Conservation (phyloP, 2,888 invertebrate species). For the Axea sp. region DNA sequence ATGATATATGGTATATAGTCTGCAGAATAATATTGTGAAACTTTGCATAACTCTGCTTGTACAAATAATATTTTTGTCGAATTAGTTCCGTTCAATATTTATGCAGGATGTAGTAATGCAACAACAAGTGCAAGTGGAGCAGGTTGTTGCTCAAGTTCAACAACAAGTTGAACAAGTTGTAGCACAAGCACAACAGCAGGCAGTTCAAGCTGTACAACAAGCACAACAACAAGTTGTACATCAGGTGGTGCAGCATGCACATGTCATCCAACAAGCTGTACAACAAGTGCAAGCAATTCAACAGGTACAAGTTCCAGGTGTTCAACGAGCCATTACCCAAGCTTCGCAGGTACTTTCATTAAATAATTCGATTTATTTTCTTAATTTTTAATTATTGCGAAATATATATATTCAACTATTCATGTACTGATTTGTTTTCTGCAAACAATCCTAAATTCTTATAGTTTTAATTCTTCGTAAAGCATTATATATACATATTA, state of each 20-base stretch:
- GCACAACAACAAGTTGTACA: conserved; percentile 77
- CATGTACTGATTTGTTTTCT: too few relatives aligned
- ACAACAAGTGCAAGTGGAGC: conserved; percentile 76
- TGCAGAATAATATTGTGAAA: conserved; percentile 3
- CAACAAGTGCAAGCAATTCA: conserved; percentile 77
- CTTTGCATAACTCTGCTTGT: too few relatives aligned
- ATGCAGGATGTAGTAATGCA: conserved; percentile 74
- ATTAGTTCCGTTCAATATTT: conserved; percentile 58
- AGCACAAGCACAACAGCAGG: conserved; percentile 77
- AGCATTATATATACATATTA: too few relatives aligned
- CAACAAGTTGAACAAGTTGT: conserved; percentile 78
- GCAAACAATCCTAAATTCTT: too few relatives aligned
- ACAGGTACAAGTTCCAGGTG: conserved; percentile 75
- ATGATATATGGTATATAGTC: too few relatives aligned
- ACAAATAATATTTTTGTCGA: conserved; percentile 58
- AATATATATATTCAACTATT: too few relatives aligned
- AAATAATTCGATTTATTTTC: too few relatives aligned
- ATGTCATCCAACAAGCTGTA: conserved; percentile 77
- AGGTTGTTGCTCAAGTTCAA: conserved; percentile 77
- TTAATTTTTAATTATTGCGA: not conserved
- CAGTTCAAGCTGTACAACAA: conserved; percentile 76
- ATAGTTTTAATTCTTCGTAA: too few relatives aligned
- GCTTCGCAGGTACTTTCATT: conserved; percentile 67
- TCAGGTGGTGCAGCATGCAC: conserved; percentile 77
- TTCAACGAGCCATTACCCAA: conserved; percentile 76